These are phyloP conservation scores for Pandemis cinnamomeana DNA, from an alignment of 2,888 invertebrate species.

Conservation along the genomic window DNA sequence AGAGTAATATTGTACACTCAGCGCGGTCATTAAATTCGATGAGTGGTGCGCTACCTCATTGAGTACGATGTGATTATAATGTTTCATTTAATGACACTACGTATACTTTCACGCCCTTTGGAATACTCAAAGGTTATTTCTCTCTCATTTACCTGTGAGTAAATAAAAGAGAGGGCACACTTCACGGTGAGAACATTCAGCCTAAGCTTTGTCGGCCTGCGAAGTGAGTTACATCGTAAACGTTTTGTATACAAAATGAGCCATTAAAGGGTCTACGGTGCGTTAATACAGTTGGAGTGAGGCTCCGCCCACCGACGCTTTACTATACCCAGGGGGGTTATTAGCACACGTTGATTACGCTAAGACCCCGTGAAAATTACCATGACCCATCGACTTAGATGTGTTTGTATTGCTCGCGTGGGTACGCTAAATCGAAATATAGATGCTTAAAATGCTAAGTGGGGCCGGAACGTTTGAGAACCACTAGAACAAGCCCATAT, in stretches of 20 bases:
- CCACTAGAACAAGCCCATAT: neutral
- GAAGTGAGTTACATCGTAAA: slow-evolving; percentile 14
- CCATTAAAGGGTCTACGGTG: slow-evolving; percentile 14
- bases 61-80: neutral
- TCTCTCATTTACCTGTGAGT: neutral
- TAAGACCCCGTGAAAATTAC: slow-evolving; percentile 9
- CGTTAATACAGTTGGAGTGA: slow-evolving; percentile 23
- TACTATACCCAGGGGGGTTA: slow-evolving; percentile 13
- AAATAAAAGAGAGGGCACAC: neutral
- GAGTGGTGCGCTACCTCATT: neutral
- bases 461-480: neutral
- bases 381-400: slow-evolving; percentile 6
- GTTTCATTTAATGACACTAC: neutral
- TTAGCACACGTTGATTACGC: slow-evolving; percentile 15
- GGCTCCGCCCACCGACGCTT: slow-evolving; percentile 5
- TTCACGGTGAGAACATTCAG: slow-evolving; percentile 9
- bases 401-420: slow-evolving; percentile 3
- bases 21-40: neutral
- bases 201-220: slow-evolving; percentile 2
- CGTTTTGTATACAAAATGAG: slow-evolving; percentile 18
- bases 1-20: neutral
- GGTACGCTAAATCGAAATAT: slow-evolving; percentile 1
- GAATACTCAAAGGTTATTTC: neutral
- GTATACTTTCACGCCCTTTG: neutral
- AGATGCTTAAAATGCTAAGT: neutral